Percentiles rank a stretch among this genome's conserved stretches.
phyloP scores from a whole-genome alignment of 1,140 invertebrate species.

The Gryon sp. region DNA sequence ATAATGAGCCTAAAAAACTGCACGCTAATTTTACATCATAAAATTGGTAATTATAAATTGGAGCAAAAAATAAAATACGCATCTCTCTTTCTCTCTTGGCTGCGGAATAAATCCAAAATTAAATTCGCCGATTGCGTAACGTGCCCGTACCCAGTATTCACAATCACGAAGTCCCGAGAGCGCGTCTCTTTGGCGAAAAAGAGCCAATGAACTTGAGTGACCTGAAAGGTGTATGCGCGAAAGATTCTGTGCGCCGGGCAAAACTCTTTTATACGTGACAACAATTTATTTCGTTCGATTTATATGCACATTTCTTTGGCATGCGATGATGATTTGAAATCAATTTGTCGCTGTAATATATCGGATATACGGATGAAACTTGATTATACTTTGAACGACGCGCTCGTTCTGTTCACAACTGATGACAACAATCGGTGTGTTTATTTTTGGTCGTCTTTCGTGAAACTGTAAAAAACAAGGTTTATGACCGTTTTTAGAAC shows the following conservation, averaged over 20 bases:
- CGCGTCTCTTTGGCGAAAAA: constrained; percentile 66
- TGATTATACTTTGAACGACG: no score
- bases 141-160: constrained; percentile 23
- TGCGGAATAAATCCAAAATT: constrained; percentile 46
- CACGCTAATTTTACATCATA: no score
- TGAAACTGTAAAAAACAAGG: no score
- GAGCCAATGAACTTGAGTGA: constrained; percentile 76
- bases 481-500: neutral
- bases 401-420: no score
- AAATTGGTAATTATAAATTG: constrained; percentile 1
- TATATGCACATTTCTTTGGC: no score
- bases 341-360: no score
- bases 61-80: constrained; percentile 10
- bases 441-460: constrained; percentile 14
- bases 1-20: no score
- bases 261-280: neutral
- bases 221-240: constrained; percentile 66
- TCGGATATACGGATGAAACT: no score
- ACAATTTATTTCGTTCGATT: constrained; percentile 1
- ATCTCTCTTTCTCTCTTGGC: no score
- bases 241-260: no score
- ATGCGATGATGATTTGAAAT: no score
- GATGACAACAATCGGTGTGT: constrained; percentile 1
- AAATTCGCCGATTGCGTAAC: constrained; percentile 57
- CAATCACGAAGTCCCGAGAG: constrained; percentile 53